Base-by-base conservation (phyloP, 2,888 invertebrate species). In the Eubasilissa splendida region DNA sequence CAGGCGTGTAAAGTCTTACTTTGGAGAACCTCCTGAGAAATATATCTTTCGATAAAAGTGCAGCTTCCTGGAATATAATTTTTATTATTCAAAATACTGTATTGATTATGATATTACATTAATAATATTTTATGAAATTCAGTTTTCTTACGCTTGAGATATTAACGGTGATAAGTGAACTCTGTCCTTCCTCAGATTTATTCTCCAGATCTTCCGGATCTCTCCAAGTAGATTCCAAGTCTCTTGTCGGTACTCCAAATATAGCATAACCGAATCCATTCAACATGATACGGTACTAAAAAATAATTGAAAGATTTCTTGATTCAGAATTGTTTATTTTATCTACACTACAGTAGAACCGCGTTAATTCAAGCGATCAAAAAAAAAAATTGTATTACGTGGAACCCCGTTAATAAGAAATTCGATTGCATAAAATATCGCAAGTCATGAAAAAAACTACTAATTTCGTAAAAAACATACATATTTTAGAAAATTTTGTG, bases 241-340 rank as follows among this genome's bases (percentile, higher is more conserved):
- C 94, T 12, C 94, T 90, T 0, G 94, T 93, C 0, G 95, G 95
- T 31, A 95, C 94, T 2, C 95, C 95, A 87, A 95, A 95, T 5
- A 96, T 86, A 9, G 94, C 93, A 87, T 95, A 95, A 68, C 95
- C 95, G 86, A 95, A 94, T 3, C 96, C 96, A 87, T 96, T 95
- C 84, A 96, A 91, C 88, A 97, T 92, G 85, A 97, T 95, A 84
- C 96, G 94, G 87, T 96, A 96, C 95, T 96, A 90, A 60, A 91
- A 88, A 54, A 10, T 59, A 54, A 56, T 71, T 22, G 22, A 22
- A 22, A 22, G 22, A 22, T 22, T 22, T 22, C n/a, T 22, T 22
- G 22, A 22, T 22, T 22, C 22, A 22, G 22, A 22, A 22, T 22
- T 22, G 22, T 22, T 22, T 22, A 22, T 22, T 22, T 22, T 22